A percentile compares a stretch with the other conserved stretches of the same genome.
Conservation (phyloP, 2,113 vertebrate genomes). For the Cacatua alba region DNA sequence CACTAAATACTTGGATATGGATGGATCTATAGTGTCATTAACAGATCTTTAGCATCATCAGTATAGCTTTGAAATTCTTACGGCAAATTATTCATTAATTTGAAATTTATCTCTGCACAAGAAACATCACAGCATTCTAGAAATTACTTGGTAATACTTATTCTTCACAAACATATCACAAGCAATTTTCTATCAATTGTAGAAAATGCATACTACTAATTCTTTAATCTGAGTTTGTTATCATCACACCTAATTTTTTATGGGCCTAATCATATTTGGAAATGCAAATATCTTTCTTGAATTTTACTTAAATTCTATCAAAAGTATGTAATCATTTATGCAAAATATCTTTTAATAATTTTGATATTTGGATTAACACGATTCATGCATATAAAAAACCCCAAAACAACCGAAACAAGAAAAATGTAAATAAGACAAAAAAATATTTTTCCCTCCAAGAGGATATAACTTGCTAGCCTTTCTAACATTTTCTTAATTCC, state of each 20-base stretch:
- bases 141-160: background rate
- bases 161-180: background rate
- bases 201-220: background rate
- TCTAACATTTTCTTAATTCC: background rate
- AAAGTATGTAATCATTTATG: background rate
- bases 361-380: background rate
- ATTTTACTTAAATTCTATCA: background rate
- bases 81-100: background rate
- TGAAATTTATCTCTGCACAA: background rate
- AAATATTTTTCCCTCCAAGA: background rate
- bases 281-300: background rate
- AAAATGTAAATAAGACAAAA: background rate
- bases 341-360: background rate
- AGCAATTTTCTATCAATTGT: background rate
- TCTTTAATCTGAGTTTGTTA: background rate
- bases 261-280: background rate
- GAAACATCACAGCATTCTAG: background rate
- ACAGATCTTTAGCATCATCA: background rate
- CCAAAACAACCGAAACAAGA: background rate
- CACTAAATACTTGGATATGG: background rate
- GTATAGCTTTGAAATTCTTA: background rate
- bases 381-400: background rate
- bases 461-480: background rate
- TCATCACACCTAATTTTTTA: background rate
- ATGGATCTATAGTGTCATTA: background rate